A percentile compares a stretch with the other conserved stretches of the same genome.
phyloP scores from a whole-genome alignment of 2,888 invertebrate species.

The Campoplex capitator region DNA sequence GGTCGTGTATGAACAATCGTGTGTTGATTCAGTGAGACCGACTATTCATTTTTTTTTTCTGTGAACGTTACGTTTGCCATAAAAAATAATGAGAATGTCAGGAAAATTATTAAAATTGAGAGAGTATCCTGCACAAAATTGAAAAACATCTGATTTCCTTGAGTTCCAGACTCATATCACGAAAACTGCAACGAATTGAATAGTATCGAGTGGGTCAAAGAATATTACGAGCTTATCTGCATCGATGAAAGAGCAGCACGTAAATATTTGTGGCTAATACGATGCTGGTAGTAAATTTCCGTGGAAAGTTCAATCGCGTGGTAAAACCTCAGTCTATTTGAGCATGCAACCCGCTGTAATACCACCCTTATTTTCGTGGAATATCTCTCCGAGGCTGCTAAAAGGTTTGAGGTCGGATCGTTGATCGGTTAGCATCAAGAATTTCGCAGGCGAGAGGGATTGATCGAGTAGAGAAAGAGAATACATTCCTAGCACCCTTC shows the following conservation, averaged over 20 bases:
- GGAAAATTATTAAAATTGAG: too few relatives aligned
- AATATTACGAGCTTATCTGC: too few relatives aligned
- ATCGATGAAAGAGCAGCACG: background rate
- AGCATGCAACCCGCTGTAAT: background rate
- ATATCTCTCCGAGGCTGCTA: slow-evolving; percentile 68
- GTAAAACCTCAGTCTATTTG: slow-evolving; percentile 49
- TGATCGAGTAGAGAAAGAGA: slow-evolving; percentile 65
- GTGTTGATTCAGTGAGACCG: background rate
- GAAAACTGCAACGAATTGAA: background rate
- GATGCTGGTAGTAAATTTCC: slow-evolving; percentile 31
- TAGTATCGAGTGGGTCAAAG: background rate
- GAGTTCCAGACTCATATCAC: background rate
- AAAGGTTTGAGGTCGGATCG: slow-evolving; percentile 65
- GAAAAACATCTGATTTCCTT: too few relatives aligned
- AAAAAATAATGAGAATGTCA: background rate
- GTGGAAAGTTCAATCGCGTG: slow-evolving; percentile 29
- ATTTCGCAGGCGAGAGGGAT: slow-evolving; percentile 5
- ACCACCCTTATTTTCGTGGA: slow-evolving; percentile 30
- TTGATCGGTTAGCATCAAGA: slow-evolving; percentile 62
- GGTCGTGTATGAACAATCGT: background rate
- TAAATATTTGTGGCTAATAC: background rate
- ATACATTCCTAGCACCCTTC: slow-evolving; percentile 68
- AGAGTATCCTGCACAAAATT: too few relatives aligned
- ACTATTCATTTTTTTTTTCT: background rate
- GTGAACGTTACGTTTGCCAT: background rate